Evolutionary conservation across 2,888 invertebrate genomes (phyloP), one percentile per base, ranked within the genome.

Genomic region (Orthosia cruda): DNA sequence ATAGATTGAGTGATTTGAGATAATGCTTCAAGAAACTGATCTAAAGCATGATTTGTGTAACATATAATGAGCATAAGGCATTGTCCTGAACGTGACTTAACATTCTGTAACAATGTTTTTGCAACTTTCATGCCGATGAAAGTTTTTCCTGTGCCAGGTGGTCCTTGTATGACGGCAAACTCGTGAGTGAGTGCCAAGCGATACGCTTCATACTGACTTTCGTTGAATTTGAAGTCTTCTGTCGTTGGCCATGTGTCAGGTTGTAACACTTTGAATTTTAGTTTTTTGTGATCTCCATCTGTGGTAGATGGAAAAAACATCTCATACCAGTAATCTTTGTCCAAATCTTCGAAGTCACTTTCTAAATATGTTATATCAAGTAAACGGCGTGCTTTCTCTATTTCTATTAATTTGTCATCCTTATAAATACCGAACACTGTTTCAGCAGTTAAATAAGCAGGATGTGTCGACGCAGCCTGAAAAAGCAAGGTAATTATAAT

Each of bases 91-190:
- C 52, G n/a, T 11, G 74, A 9, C 15, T 90, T 85, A 32, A 94
- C 66, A 90, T 98, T 98, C 69, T 97, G 89, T 12, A 98, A 89
- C 20, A 99, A 91, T 0, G 97, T 96, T 84, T 97, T 94, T 0
- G 98, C 97, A 23, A 99, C 97, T 94, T 98, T 97, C 7, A 98
- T 95, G 0, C 98, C 98, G 15, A 99, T 92, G 91, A 97, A 98
- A 0, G 98, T 98, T 95, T 99, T 99, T 0, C 99, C 99, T 0
- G 98, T 98, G 5, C 99, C 99, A 0, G 99, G 99, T 2, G 99
- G 98, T 0, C 99, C 98, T 94, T 99, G 98, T 83, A 99, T 98
- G 2, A 98, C 96, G 1, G 97, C 97, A 84, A 98, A 97, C 90
- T 98, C 98, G 78, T 97, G 97, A 0, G 97, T 97, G 11, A 99